Conservation (phyloP, 2,888 invertebrate genomes). For the Boloria selene region DNA sequence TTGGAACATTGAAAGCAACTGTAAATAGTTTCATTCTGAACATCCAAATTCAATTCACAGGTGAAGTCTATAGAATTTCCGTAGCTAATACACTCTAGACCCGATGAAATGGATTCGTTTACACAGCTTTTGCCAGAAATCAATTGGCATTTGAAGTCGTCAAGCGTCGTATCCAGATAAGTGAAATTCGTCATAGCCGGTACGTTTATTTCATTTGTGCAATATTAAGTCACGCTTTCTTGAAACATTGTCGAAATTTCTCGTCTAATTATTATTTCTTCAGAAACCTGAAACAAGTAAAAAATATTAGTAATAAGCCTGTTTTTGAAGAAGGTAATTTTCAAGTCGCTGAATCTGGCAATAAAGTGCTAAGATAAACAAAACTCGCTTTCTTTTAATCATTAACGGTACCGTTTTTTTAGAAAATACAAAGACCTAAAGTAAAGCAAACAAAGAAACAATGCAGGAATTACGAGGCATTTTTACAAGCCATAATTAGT, state of each 20-base stretch:
- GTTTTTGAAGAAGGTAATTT: constrained; percentile 8
- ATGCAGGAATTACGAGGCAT: constrained; percentile 22
- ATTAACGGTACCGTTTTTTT: constrained; percentile 13
- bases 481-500: constrained; percentile 31
- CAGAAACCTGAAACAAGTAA: constrained; percentile 33
- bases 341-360: constrained; percentile 5
- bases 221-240: constrained; percentile 35
- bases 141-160: constrained; percentile 66
- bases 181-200: constrained; percentile 68
- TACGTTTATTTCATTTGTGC: constrained; percentile 35
- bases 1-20: constrained; percentile 63
- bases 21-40: constrained; percentile 76
- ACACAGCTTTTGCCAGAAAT: constrained; percentile 57
- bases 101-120: constrained; percentile 48
- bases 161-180: constrained; percentile 55
- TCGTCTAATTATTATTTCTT: constrained; percentile 10
- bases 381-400: constrained; percentile 13
- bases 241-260: constrained; percentile 27
- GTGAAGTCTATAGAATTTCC: constrained; percentile 51
- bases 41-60: constrained; percentile 68
- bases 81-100: constrained; percentile 58
- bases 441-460: constrained; percentile 21
- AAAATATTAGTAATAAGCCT: neutral
- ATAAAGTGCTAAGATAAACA: constrained; percentile 9
- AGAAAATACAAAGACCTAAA: constrained; percentile 16